Evolutionary conservation across 2,113 vertebrate species (phyloP), one percentile per base, ranked within the genome.

Genomic region (Megalops atlanticus): DNA sequence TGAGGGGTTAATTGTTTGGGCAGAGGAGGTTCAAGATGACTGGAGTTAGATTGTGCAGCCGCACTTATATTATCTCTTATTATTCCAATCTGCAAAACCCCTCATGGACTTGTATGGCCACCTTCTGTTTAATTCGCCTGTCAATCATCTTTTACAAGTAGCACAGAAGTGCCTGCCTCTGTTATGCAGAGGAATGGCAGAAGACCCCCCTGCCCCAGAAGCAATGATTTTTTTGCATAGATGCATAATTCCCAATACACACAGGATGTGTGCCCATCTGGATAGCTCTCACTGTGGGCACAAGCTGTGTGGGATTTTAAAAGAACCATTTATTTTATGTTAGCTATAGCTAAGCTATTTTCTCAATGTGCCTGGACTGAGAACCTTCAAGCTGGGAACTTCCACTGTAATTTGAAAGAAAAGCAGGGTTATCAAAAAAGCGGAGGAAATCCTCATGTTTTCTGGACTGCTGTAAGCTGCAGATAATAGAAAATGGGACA

Each of bases 401-500:
- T 81, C 27, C 52, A 76, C 52, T 43, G 27, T 81, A 36, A 79
- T 75, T 35, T 18, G 40, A 68, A 39, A 81, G 72, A 77, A 74
- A 76, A 76, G 39, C 12, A n/a, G 74, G 74, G 52, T 45, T 77
- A 70, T 52, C 45, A 38, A 72, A 73, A 81, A 72, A 49, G 33
- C 40, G 4, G 45, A 36, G 24, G 69, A 54, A 80, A 80, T 80
- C 47, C 69, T 35, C 4, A 1, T 11, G 64, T 39, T 77, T 77
- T 82, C 64, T 52, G 64, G 14, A 14, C 54, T 68, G 71, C 80
- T 81, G 73, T 70, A 82, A 82, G 69, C 64, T 24, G 31, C 18
- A 52, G 64, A 77, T 77, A 82, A 78, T 77, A 54, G 68, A 71
- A 76, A 81, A 81, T 49, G 69, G 68, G 11, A 77, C 43, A 77